A percentile compares a stretch with the other conserved stretches of the same genome.
These are phyloP conservation scores for Stigmatopora nigra DNA, from an alignment of 2,113 vertebrate genomes.

Conservation along the genomic window DNA sequence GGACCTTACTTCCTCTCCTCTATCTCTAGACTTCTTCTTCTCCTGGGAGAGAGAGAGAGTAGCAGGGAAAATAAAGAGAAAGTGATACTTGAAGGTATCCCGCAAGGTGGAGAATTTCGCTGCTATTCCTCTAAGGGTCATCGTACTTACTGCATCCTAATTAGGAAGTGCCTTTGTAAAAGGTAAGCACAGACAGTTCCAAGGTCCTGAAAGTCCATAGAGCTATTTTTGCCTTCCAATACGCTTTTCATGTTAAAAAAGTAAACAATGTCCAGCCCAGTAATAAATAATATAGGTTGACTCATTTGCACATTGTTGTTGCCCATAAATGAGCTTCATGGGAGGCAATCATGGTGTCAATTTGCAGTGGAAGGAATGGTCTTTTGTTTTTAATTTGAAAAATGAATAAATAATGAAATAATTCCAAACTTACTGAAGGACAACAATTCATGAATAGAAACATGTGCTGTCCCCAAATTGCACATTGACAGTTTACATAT, in stretches of 20 bases:
- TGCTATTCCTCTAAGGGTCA: slow-evolving; percentile 55
- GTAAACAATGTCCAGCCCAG: not conserved
- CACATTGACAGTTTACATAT: too few species aligned
- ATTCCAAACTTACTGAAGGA: too few species aligned
- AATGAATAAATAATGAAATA: too few species aligned
- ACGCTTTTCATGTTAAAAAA: not conserved
- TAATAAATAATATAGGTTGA: not conserved
- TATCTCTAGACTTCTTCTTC: slow-evolving; percentile 39
- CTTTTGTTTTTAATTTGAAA: too few species aligned
- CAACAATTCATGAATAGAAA: too few species aligned
- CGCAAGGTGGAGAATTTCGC: slow-evolving; percentile 36
- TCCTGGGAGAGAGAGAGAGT: slow-evolving; percentile 40
- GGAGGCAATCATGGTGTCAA: too few species aligned
- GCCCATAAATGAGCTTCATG: too few species aligned
- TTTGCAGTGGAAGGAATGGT: too few species aligned
- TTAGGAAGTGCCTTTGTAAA: slow-evolving; percentile 22
- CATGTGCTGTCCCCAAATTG: too few species aligned
- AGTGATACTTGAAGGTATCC: slow-evolving; percentile 55
- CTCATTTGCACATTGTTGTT: too few species aligned
- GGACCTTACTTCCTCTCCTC: slow-evolving; percentile 37
- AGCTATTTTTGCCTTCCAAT: not conserved
- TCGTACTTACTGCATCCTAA: slow-evolving; percentile 46
- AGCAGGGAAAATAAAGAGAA: slow-evolving; percentile 45
- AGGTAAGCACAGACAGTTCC: slow-evolving; percentile 31
- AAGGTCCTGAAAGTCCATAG: slow-evolving; percentile 15